A percentile compares a stretch with the other conserved stretches of the same genome.
Conservation (phyloP, 1,140 invertebrate genomes). For the Paraescarpia echinospica region DNA sequence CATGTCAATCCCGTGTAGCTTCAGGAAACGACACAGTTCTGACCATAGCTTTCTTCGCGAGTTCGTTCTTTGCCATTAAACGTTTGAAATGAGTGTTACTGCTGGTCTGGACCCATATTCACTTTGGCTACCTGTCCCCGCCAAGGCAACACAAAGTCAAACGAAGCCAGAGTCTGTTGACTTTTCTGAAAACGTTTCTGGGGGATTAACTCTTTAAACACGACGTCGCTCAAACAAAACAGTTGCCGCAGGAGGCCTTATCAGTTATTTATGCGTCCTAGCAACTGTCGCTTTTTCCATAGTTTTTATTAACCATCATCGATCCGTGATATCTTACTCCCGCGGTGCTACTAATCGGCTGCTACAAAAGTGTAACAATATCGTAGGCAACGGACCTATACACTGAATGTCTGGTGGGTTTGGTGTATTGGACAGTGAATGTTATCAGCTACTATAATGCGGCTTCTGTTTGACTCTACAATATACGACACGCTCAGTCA, state of each 20-base stretch:
- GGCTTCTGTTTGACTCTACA: background rate
- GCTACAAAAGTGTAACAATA: background rate
- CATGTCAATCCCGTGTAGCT: too few species aligned
- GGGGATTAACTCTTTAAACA: background rate
- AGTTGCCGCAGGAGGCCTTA: background rate
- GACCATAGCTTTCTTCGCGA: background rate
- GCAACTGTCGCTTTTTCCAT: background rate
- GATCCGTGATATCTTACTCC: background rate
- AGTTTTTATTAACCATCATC: background rate
- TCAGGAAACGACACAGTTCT: background rate
- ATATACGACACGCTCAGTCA: background rate
- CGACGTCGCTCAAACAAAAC: background rate
- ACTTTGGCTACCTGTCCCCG: too few species aligned
- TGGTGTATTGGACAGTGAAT: background rate
- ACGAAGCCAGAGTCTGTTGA: too few species aligned
- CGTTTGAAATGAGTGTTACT: background rate
- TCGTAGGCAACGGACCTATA: background rate
- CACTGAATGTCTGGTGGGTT: too few species aligned
- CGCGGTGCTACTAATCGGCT: background rate
- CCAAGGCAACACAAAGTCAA: too few species aligned
- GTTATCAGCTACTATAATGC: background rate
- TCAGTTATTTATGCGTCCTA: background rate
- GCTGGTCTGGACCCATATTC: too few species aligned
- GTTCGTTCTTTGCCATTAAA: background rate
- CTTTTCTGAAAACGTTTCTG: too few species aligned